Conservation (phyloP, 2,113 vertebrate genomes). For the Ranitomeya variabilis region DNA sequence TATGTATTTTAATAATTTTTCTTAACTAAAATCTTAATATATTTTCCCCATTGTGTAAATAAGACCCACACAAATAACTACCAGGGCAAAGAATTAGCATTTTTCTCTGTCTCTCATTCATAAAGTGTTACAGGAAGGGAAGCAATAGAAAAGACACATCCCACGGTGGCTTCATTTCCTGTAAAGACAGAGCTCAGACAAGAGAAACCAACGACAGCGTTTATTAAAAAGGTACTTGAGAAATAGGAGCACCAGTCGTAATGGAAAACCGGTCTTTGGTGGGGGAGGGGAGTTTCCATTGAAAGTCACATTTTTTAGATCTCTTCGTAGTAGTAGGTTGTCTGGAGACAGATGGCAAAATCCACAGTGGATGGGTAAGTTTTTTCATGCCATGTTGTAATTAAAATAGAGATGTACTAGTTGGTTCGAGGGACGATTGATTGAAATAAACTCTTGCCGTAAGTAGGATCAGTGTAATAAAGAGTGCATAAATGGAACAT, state of each 20-base stretch:
- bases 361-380: conserved; percentile 20
- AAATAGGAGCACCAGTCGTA: neutral
- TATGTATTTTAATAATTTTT: too few relatives aligned
- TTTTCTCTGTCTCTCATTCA: neutral
- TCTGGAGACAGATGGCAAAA: conserved; percentile 19
- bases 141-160: conserved; percentile 26
- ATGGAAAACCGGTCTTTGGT: conserved; percentile 19
- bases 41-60: too few relatives aligned
- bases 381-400: neutral
- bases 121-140: conserved; percentile 27
- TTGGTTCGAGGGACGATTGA: neutral
- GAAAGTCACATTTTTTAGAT: conserved; percentile 9
- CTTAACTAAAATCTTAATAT: too few relatives aligned
- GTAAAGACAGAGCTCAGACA: conserved; percentile 14
- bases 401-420: neutral
- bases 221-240: neutral
- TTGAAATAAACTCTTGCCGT: too few relatives aligned
- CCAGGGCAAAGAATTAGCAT: neutral
- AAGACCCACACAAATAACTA: too few relatives aligned
- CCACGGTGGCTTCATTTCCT: conserved; percentile 50
- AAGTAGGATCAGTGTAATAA: neutral
- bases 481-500: neutral
- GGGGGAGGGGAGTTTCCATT: conserved; percentile 31
- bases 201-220: conserved; percentile 7
- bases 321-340: conserved; percentile 33